Base-by-base conservation (phyloP, 2,888 invertebrate species). In the Lysandra bellargus region DNA sequence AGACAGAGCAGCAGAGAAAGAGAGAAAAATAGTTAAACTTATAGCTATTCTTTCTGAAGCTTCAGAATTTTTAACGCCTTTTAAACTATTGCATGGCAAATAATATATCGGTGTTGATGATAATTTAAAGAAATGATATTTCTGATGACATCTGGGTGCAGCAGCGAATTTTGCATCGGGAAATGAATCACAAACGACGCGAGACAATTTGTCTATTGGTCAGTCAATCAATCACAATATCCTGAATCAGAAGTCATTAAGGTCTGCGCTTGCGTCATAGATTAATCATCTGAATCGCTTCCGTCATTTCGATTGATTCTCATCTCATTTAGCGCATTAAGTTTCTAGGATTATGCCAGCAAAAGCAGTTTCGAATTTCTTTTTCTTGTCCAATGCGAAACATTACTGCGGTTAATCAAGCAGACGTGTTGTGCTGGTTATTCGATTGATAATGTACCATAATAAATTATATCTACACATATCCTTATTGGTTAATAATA, bases 191-290 rank as follows among this genome's bases (percentile, higher is more conserved):
- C 33, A 76, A 44, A 69, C 23, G 14, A 69, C 17, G 33, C 33
- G 33, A 69, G 69, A 69, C 69, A 14, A 37, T 69, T 69, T 69
- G 69, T 69, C 17, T 33, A 69, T 69, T 69, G 69, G 69, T 69
- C 69, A 69, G 33, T 49, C 69, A 33, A 69, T 33, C 69, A 30
- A 74, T 74, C 44, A 74, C 44, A 57, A 76, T 53, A 76, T 57
- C 76, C 76, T 76, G 76, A 33, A 76, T 76, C 76, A 12, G 49
- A 49, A 33, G 76, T 53, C 76, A 76, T 76, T 76, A 76, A 53
- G 76, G 57, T 75, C 53, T 69, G 61, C 23, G 44, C 4, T 53
- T 37, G 76, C 57, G 76, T 76, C 76, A 76, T 76, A 14, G 76
- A 49, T 33, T 57, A 53, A 76, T 53, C 30, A 76, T 76, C 3